phyloP scores from a whole-genome alignment of 35 echinoderm and acorn worm species.

The Lytechinus pictus region DNA sequence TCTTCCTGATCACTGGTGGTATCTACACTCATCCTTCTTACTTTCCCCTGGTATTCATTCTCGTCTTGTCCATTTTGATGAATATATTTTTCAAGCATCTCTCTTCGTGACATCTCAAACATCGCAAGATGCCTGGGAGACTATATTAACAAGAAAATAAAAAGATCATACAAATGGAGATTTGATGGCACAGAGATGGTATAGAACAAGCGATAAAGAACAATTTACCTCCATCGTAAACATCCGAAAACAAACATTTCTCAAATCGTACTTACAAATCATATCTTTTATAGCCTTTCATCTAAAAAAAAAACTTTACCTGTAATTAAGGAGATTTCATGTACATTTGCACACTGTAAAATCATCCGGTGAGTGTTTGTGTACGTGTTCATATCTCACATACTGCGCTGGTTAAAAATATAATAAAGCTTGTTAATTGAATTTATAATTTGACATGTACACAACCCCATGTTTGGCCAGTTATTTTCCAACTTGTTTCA shows the following conservation, averaged over 20 bases:
- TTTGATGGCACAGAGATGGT: not conserved
- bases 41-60: constrained; percentile 1
- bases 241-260: not conserved
- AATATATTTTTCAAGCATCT: constrained; percentile 32
- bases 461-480: too few relatives aligned
- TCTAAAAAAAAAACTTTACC: not conserved
- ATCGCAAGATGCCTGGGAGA: constrained; percentile 37
- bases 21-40: constrained; percentile 43
- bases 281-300: not conserved
- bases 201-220: not conserved
- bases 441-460: too few relatives aligned
- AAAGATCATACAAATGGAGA: not conserved
- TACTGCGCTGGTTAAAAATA: too few relatives aligned
- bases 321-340: too few relatives aligned
- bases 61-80: constrained; percentile 47
- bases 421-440: too few relatives aligned
- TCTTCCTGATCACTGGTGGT: constrained; percentile 29
- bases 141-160: constrained; percentile 16
- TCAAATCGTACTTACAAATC: not conserved
- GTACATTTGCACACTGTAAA: too few relatives aligned
- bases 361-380: too few relatives aligned
- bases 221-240: not conserved
- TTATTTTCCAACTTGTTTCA: too few relatives aligned
- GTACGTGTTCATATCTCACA: too few relatives aligned
- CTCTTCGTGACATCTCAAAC: constrained; percentile 35